Percentiles rank a stretch among this genome's conserved stretches.
Conservation (phyloP, 1,140 invertebrate species). For the Ceratosolen fusciceps region DNA sequence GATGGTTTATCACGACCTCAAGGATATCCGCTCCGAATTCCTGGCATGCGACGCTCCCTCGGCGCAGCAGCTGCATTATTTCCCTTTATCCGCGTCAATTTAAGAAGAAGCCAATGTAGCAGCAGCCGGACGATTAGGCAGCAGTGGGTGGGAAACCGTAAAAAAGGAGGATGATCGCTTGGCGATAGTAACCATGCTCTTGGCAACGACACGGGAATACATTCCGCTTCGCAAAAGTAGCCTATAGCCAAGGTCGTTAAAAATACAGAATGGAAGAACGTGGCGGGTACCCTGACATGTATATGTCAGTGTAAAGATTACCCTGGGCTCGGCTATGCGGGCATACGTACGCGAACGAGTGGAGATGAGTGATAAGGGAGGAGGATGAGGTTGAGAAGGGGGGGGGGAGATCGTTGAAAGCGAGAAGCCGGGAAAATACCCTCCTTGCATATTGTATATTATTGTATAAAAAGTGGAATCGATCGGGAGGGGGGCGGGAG, state of each 20-base stretch:
- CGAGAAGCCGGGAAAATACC: not conserved
- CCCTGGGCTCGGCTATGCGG: not conserved
- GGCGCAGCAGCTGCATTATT: not conserved
- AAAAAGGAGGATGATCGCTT: not conserved
- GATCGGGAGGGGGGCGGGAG: no score
- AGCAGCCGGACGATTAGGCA: not conserved
- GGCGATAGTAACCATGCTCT: not conserved
- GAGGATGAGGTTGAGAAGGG: not conserved
- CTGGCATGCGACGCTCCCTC: not conserved
- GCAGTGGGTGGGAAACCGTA: not conserved
- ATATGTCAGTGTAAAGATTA: not conserved
- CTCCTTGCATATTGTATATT: not conserved
- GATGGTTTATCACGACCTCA: not conserved
- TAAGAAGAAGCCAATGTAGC: not conserved
- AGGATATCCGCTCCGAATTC: not conserved
- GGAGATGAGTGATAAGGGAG: not conserved
- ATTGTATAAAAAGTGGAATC: not conserved
- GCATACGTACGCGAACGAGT: not conserved
- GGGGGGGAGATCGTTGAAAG: not conserved
- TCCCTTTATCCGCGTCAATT: not conserved
- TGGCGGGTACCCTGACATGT: not conserved
- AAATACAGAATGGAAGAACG: not conserved
- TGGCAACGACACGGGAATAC: not conserved
- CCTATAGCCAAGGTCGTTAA: not conserved
- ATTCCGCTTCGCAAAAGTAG: not conserved